Evolutionary conservation across 2,888 invertebrate species (phyloP).

Genomic region (Tortricodes alternella): DNA sequence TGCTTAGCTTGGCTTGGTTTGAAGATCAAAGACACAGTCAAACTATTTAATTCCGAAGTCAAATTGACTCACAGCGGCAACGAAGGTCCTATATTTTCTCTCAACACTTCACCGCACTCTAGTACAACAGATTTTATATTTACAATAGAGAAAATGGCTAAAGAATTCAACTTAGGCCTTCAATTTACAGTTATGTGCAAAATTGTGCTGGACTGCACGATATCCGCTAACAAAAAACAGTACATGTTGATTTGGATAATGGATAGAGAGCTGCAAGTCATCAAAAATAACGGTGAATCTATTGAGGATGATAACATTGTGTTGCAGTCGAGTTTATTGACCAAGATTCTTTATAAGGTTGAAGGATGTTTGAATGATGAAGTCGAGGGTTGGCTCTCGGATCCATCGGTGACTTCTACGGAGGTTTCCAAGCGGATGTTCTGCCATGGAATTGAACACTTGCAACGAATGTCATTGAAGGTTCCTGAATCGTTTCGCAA

Average conservation of each 20-base stretch:
- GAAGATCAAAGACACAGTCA: constrained; percentile 67
- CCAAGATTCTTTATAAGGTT: constrained; percentile 83
- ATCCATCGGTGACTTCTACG: constrained; percentile 74
- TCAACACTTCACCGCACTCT: constrained; percentile 48
- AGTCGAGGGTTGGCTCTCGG: constrained; percentile 79
- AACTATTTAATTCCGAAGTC: constrained; percentile 83
- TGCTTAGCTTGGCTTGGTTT: constrained; percentile 84
- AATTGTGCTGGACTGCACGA: constrained; percentile 77
- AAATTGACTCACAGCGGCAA: constrained; percentile 57
- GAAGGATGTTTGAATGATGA: constrained; percentile 66
- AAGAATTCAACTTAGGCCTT: constrained; percentile 71
- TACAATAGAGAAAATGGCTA: constrained; percentile 75
- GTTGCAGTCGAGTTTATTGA: constrained; percentile 72
- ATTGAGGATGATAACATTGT: constrained; percentile 55
- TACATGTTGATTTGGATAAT: constrained; percentile 84
- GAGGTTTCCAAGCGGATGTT: constrained; percentile 84
- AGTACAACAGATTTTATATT: constrained; percentile 78
- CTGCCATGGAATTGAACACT: constrained; percentile 74
- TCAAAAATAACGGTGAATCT: constrained; percentile 54
- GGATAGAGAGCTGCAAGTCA: constrained; percentile 82
- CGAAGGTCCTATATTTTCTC: constrained; percentile 52
- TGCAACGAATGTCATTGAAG: constrained; percentile 78
- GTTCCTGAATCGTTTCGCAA: constrained; percentile 80
- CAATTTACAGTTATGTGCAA: constrained; percentile 80
- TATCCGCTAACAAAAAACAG: constrained; percentile 68